These are phyloP conservation scores for Illadopsis cleaveri DNA, from an alignment of 2,113 vertebrate genomes.

Conservation along the genomic window DNA sequence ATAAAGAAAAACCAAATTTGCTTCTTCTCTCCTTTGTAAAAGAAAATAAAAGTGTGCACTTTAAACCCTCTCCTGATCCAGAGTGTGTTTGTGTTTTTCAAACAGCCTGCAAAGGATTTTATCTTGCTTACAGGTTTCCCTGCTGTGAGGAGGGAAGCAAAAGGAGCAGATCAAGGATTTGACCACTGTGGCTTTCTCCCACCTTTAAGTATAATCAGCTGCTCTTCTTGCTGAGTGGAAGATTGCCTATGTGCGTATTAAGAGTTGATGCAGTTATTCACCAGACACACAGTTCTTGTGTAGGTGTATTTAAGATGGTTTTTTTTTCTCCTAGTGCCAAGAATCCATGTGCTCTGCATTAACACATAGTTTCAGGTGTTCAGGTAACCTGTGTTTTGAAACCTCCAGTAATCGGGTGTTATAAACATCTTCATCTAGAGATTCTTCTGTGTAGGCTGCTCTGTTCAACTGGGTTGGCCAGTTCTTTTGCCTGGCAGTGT, in stretches of 20 bases:
- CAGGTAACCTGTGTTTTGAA: background rate
- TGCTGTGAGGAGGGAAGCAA: background rate
- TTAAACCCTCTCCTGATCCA: conserved; percentile 61
- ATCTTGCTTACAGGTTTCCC: background rate
- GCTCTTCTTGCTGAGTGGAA: background rate
- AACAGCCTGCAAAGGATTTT: background rate
- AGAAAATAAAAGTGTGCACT: conserved; percentile 78
- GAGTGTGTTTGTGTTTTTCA: background rate
- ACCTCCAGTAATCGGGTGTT: background rate
- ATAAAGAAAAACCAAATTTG: conserved; percentile 71
- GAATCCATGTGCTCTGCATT: background rate
- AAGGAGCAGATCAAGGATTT: background rate
- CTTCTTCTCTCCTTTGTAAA: conserved; percentile 79
- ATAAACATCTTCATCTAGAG: background rate
- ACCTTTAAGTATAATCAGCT: background rate
- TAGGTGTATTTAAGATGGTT: background rate
- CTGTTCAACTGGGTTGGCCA: background rate
- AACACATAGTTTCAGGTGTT: background rate
- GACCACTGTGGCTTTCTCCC: background rate
- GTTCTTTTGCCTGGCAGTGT: background rate
- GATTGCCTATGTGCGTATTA: background rate
- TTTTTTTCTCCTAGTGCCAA: background rate
- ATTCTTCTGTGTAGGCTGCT: background rate
- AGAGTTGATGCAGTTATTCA: background rate
- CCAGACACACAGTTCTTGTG: background rate